These are phyloP conservation scores for Atopsyche davidsoni DNA, from an alignment of 1,140 invertebrate genomes.

Conservation along the genomic window DNA sequence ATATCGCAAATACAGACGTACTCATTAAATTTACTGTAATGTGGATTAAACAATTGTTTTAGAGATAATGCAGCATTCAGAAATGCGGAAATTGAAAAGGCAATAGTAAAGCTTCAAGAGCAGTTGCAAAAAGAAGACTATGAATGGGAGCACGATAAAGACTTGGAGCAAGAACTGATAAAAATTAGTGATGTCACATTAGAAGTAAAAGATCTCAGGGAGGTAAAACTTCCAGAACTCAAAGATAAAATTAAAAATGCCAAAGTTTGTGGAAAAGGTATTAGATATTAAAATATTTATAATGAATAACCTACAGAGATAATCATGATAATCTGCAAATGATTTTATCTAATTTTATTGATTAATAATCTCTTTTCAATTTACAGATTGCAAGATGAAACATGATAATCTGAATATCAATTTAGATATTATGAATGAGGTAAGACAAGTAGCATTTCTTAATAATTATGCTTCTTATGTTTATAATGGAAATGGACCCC, in stretches of 20 bases:
- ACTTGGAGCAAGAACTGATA: conserved; percentile 36
- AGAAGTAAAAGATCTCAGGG: conserved; percentile 37
- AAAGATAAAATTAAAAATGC: conserved; percentile 45
- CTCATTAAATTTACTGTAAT: conserved; percentile 2
- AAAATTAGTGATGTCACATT: conserved; percentile 39
- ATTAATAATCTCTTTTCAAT: conserved; percentile 27
- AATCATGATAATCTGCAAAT: conserved; percentile 13
- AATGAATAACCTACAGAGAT: not conserved
- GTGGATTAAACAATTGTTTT: conserved; percentile 10
- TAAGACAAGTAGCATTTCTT: conserved; percentile 35
- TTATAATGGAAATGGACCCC: not conserved
- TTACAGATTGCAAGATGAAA: conserved; percentile 41
- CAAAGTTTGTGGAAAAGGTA: conserved; percentile 38
- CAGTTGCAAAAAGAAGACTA: conserved; percentile 41
- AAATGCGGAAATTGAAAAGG: conserved; percentile 44
- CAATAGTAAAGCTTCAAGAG: conserved; percentile 43
- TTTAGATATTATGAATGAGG: conserved; percentile 46
- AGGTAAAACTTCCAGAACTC: conserved; percentile 39
- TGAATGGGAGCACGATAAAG: conserved; percentile 40
- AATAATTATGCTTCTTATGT: not conserved
- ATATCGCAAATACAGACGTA: conserved; percentile 18
- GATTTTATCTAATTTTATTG: conserved; percentile 16
- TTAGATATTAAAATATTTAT: conserved; percentile 21
- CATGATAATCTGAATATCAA: conserved; percentile 49
- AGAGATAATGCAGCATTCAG: conserved; percentile 44